Base-by-base conservation (phyloP, 2,113 vertebrate genomes). In the Symphodus melops region DNA sequence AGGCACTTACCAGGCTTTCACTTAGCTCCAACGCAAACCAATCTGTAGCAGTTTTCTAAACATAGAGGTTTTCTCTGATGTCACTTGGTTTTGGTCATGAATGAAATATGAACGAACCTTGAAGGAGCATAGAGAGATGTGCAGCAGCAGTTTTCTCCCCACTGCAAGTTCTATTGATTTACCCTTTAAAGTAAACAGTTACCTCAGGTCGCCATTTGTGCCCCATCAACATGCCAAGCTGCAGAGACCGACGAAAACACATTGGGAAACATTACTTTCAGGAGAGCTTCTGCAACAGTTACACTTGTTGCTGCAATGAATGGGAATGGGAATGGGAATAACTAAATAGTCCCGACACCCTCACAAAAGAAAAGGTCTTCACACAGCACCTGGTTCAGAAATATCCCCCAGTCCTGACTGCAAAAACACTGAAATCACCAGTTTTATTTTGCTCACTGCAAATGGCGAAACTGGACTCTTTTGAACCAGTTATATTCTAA, bases 401-500 rank as follows among this genome's bases (percentile, higher is more conserved):
- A 66, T 37, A 36, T 60, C 19, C 23, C 39, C 10, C n/a, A 4
- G 49, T 39, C 42, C 68, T 64, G 54, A 81, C 41, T 33, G 39
- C 60, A 56, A 51, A 70, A 73, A 75, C 48, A 57, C 63, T 73
- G 16, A 52, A 82, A 79, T 75, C 63, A 78, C 44, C 14, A 48
- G 59, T 37, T 55, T 44, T 14, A 59, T 61, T 79, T 68, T 64
- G 39, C 72, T 82, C 20, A 17, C 23, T 52, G 54, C 70, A 77
- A 75, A 70, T 63, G 20, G 54, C 53, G 46, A 71, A 83, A 78
- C 75, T 61, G 39, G 81, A 58, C 83, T 75, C 66, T 80, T 83
- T 84, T 79, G 25, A 56, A 12, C 21, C 20, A 85, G 80, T 86
- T 84, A 72, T 88, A 86, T 76, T 88, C 65, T 87, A 87, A 91